A percentile compares a stretch with the other conserved stretches of the same genome.
Conservation (phyloP, 2,888 invertebrate genomes). For the Nycteola revayana region DNA sequence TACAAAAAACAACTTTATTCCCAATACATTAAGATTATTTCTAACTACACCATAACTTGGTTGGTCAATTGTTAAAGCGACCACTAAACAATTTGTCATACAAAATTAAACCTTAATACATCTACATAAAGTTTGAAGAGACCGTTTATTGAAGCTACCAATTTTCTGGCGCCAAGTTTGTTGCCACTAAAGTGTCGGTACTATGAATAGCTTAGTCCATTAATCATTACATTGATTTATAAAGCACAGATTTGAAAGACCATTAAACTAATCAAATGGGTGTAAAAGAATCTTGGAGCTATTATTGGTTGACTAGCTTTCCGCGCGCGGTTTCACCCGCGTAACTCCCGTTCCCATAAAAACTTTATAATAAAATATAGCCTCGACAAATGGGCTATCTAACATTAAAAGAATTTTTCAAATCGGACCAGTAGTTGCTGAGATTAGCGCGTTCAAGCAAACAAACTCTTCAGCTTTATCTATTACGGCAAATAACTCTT, state of each 20-base stretch:
- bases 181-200: slow-evolving; percentile 22
- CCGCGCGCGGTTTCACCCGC: too few species aligned
- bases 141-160: slow-evolving; percentile 4
- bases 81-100: slow-evolving; percentile 1
- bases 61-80: slow-evolving; percentile 26
- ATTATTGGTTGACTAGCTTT: too few species aligned
- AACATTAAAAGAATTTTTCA: too few species aligned
- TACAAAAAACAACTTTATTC: slow-evolving; percentile 17
- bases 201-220: slow-evolving; percentile 33
- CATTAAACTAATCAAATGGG: slow-evolving; percentile 32
- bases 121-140: slow-evolving; percentile 9
- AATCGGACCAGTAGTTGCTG: too few species aligned
- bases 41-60: slow-evolving; percentile 15
- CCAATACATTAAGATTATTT: slow-evolving; percentile 6
- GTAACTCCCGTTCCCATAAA: too few species aligned
- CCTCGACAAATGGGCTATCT: too few species aligned
- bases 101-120: slow-evolving; percentile 14
- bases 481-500: too few species aligned
- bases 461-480: too few species aligned
- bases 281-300: slow-evolving; percentile 15
- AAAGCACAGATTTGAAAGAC: slow-evolving; percentile 34
- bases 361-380: too few species aligned
- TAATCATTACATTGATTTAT: slow-evolving; percentile 38
- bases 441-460: too few species aligned
- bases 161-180: slow-evolving; percentile 30